These are phyloP conservation scores for Drosophila affinis DNA, from an alignment of 2,888 invertebrate species.

Conservation along the genomic window DNA sequence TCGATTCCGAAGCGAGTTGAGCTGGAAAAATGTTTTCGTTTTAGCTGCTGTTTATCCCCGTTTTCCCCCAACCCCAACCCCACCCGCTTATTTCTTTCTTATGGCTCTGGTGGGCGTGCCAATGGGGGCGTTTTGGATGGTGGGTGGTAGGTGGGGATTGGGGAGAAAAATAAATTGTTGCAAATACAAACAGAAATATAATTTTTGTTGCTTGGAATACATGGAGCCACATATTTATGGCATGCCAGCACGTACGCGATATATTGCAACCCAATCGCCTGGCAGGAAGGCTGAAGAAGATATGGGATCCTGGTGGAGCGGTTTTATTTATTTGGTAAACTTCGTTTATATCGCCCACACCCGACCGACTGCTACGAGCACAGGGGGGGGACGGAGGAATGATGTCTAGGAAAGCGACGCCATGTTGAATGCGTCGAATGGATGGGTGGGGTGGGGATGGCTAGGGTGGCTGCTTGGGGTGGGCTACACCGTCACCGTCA, in stretches of 20 bases:
- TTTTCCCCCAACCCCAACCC: neutral
- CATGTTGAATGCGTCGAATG: slow-evolving; percentile 64
- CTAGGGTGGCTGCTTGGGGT: slow-evolving; percentile 17
- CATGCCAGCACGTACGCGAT: slow-evolving; percentile 78
- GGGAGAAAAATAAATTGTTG: slow-evolving; percentile 66
- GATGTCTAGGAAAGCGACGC: slow-evolving; percentile 54
- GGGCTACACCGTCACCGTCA: slow-evolving; percentile 10
- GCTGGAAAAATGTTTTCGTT: slow-evolving; percentile 56
- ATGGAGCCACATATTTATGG: slow-evolving; percentile 70
- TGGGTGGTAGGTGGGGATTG: neutral
- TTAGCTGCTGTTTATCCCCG: slow-evolving; percentile 6
- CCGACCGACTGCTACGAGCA: neutral
- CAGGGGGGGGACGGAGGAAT: too few relatives aligned
- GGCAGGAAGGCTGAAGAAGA: neutral
- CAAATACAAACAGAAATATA: slow-evolving; percentile 78
- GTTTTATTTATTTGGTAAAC: slow-evolving; percentile 76
- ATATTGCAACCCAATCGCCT: slow-evolving; percentile 73
- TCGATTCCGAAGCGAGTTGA: slow-evolving; percentile 41
- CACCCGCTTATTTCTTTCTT: neutral
- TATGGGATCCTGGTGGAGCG: slow-evolving; percentile 11
- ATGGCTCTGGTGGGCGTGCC: slow-evolving; percentile 19
- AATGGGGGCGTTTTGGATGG: neutral
- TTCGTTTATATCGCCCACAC: slow-evolving; percentile 72
- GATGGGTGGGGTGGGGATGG: neutral
- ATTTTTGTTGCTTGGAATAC: slow-evolving; percentile 68